Evolutionary conservation across 2,888 invertebrate species (phyloP), one percentile per base, ranked within the genome.

Genomic region (Athetis lepigone): DNA sequence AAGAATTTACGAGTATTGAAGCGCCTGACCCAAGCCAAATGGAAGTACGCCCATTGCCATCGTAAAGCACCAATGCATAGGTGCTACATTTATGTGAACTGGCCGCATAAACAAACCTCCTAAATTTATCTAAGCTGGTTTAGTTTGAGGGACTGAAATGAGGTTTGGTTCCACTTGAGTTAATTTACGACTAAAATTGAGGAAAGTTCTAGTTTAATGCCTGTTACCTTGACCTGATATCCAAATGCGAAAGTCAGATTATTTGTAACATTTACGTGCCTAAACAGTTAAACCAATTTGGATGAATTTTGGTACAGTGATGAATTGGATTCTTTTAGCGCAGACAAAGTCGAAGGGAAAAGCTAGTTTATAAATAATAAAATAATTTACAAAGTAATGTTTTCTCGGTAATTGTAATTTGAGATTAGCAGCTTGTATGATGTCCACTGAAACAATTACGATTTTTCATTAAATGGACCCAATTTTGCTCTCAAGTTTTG

Each of bases 1-100:
- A 82, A 79, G 73, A 83, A 84, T 83, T 83, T 83, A 83, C 74
- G 79, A 80, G 67, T 77, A 79, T 83, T 75, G 77, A 73, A 73
- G 75, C 52, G 40, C 8, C 52, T 36, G 42, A 36, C 50, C 42
- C 58, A 55, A 54, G 80, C 77, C 65, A 73, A 79, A 75, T 80
- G 75, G 80, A 70, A 74, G 56, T 51, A 16, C 45, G 61, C 62
- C 57, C 64, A 67, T 57, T 63, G 59, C 52, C 47, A 36, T 54
- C 49, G 56, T 77, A 69, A 75, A 77, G 21, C 40, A 7, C 18
- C 36, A 21, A 43, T 50, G 37, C 4, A 4, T 33, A 33, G 2
- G 13, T 37, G 21, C 16, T 25, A 45, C 18, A 39, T 55, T 47
- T 25, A 29, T n/a, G 18, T 54, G 23, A 27, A n/a, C 40, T 60